Conservation (phyloP, 2,797 vertebrate genomes). For the Rallus crepitans region DNA sequence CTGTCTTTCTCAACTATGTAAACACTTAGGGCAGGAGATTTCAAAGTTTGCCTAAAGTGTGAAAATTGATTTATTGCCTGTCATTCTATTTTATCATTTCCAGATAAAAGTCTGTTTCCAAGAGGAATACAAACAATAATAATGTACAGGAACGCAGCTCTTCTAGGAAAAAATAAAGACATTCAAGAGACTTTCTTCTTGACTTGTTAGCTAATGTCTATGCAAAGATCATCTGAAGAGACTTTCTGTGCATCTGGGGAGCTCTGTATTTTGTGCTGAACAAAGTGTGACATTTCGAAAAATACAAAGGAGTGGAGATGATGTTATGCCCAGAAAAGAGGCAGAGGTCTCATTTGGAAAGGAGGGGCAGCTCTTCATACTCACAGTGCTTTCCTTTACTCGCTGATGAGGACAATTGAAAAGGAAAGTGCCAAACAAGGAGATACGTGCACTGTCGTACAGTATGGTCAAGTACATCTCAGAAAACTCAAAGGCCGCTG, state of each 20-base stretch:
- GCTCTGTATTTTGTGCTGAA: background rate
- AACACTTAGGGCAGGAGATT: background rate
- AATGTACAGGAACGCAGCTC: background rate
- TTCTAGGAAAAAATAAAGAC: background rate
- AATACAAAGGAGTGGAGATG: background rate
- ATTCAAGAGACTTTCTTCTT: background rate
- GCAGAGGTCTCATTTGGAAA: background rate
- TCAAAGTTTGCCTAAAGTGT: background rate
- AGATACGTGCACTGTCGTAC: slow-evolving; percentile 91
- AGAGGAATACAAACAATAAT: background rate
- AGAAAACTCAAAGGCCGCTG: slow-evolving; percentile 94
- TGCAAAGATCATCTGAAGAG: background rate
- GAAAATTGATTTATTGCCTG: background rate
- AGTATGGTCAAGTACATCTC: slow-evolving; percentile 91
- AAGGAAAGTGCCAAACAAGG: slow-evolving; percentile 95
- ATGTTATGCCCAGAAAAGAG: background rate
- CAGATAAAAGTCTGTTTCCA: background rate
- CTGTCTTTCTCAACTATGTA: background rate
- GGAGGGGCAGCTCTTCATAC: background rate
- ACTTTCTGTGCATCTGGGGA: background rate
- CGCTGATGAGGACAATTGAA: slow-evolving; percentile 93
- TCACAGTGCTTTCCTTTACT: slow-evolving; percentile 89
- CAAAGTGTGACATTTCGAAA: background rate
- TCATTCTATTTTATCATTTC: background rate
- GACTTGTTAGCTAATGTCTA: background rate